A percentile compares a stretch with the other conserved stretches of the same genome.
Evolutionary conservation across 2,113 vertebrate genomes (phyloP).

Genomic region (Poeciliopsis turrubarensis): DNA sequence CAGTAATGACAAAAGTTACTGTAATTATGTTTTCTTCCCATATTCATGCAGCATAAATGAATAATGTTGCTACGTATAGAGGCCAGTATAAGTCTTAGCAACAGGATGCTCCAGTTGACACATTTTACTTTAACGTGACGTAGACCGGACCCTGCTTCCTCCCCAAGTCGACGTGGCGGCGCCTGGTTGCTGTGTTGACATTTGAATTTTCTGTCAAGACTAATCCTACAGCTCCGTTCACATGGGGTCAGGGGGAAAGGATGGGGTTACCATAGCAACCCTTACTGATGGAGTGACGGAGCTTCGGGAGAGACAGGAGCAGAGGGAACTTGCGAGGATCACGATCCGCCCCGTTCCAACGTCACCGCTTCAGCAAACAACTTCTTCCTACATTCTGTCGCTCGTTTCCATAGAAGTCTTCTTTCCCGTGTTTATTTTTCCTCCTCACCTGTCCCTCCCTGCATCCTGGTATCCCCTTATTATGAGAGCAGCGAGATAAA

Average conservation of each 20-base stretch:
- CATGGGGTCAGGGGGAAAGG: conserved; percentile 73
- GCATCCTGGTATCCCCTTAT: conserved; percentile 24
- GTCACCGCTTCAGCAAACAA: conserved; percentile 28
- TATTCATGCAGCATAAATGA: background rate
- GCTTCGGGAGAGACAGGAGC: conserved; percentile 49
- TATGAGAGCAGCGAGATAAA: conserved; percentile 48
- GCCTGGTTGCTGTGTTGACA: conserved; percentile 71
- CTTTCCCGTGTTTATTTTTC: background rate
- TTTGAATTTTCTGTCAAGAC: conserved; percentile 74
- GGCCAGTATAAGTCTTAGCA: background rate
- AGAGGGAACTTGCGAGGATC: conserved; percentile 52
- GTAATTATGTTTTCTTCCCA: background rate
- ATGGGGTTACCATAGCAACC: conserved; percentile 76
- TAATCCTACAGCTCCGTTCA: conserved; percentile 76
- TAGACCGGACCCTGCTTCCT: conserved; percentile 47
- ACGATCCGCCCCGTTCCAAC: conserved; percentile 41
- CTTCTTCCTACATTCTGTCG: conserved; percentile 13
- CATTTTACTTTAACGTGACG: conserved; percentile 21
- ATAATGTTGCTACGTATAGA: background rate
- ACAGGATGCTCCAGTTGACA: conserved; percentile 15
- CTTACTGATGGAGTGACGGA: conserved; percentile 63
- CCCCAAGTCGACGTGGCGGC: conserved; percentile 69
- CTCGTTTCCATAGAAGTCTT: background rate
- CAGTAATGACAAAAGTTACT: background rate
- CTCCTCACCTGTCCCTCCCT: conserved; percentile 1